These are phyloP conservation scores for Rhinolophus sinicus DNA, from an alignment of 2,113 vertebrate genomes.

Conservation along the genomic window DNA sequence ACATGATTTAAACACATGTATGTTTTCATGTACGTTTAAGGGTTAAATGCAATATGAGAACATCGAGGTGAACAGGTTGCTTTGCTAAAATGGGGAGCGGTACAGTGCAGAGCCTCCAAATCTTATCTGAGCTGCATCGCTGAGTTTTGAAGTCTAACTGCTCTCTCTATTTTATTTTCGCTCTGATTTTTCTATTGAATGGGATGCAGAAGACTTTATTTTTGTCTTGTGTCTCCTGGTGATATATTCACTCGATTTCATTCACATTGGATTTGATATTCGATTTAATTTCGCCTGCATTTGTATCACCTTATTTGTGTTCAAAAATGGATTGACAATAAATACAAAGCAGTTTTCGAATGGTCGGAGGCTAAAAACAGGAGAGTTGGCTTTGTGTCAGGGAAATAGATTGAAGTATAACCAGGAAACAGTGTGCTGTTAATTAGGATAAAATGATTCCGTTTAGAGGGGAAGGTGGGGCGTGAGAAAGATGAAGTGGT, in stretches of 20 bases:
- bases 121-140: neutral
- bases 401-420: neutral
- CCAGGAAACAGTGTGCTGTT: neutral
- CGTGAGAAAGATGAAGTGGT: neutral
- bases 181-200: neutral
- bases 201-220: neutral
- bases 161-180: neutral
- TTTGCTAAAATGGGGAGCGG: neutral
- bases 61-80: neutral
- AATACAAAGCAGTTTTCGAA: slow-evolving; percentile 17
- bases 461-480: neutral
- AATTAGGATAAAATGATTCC: neutral
- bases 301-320: slow-evolving; percentile 32
- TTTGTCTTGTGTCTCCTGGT: neutral
- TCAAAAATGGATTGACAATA: neutral
- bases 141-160: neutral
- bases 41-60: neutral
- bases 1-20: neutral
- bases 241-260: neutral
- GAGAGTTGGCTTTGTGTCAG: neutral
- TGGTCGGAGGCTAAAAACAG: neutral
- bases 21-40: neutral
- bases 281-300: slow-evolving; percentile 3
- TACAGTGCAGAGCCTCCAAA: accelerated
- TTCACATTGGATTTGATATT: slow-evolving; percentile 5